These are phyloP conservation scores for Parazoanthus swiftii DNA, from an alignment of 92 coral and sea anemone genomes.

Conservation along the genomic window DNA sequence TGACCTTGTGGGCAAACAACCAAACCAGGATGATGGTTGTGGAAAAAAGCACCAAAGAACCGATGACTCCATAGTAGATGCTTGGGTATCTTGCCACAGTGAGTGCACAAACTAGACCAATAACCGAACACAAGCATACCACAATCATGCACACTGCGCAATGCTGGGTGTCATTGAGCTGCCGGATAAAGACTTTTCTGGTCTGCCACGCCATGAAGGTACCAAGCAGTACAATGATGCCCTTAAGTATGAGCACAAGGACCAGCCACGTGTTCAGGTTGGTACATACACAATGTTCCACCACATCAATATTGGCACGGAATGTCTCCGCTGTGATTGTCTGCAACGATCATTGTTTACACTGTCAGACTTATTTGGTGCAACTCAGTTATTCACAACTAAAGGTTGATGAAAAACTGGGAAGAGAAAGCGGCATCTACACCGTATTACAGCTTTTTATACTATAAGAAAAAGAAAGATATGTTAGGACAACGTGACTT, in stretches of 20 bases:
- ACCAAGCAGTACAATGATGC: conserved; percentile 64
- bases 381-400: background rate
- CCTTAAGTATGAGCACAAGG: conserved; percentile 67
- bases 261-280: conserved; percentile 70
- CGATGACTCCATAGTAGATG: conserved; percentile 72
- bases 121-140: conserved; percentile 58
- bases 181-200: conserved; percentile 78
- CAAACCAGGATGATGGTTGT: conserved; percentile 75
- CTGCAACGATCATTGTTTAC: conserved; percentile 46
- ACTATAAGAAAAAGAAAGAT: too few relatives aligned
- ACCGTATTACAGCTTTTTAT: too few relatives aligned
- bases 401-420: background rate
- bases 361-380: too few relatives aligned
- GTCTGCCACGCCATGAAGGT: conserved; percentile 95
- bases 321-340: conserved; percentile 86
- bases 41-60: conserved; percentile 61
- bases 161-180: conserved; percentile 86
- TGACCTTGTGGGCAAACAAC: conserved; percentile 87
- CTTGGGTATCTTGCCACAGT: conserved; percentile 69
- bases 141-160: conserved; percentile 79
- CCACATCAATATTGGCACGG: conserved; percentile 62
- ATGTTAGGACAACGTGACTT: too few relatives aligned
- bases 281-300: conserved; percentile 83
- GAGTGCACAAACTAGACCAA: conserved; percentile 69
- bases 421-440: background rate